Evolutionary conservation across 2,113 vertebrate species (phyloP), one percentile per base, ranked within the genome.

Genomic region (Lethenteron camtschaticum): DNA sequence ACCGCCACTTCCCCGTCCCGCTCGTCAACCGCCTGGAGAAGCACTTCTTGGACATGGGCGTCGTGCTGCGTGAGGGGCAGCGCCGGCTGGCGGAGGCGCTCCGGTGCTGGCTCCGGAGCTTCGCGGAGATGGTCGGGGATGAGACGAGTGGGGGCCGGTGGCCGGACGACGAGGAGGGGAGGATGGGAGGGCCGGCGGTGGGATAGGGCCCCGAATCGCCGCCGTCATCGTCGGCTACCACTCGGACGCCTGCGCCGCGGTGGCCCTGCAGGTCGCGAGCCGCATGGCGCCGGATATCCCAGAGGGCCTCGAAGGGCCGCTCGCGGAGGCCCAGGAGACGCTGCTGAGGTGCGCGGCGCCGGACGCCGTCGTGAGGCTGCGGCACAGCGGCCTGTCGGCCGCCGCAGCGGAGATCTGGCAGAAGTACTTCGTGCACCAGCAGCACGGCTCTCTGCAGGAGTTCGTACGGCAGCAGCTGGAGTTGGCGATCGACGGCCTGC

Each of bases 1-100:
- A 92, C 73, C 80, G 78, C 68, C 85, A 86, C 60, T 97, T 97
- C 58, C 91, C 94, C 57, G 85, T 95, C 71, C 94, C 94, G 0
- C 81, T 97, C 55, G 89, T 97, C 75, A 97, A 97, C 81, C 82
- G 94, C n/a, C 81, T 97, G 73, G 94, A 97, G 73, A 97, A 97
- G 75, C 91, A 97, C 79, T 95, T 87, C 74, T 76, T 97, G 76
- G 92, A 96, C 75, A 83, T 91, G 73, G 82, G 80, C 59, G 80
- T 80, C 1, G 78, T 82, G 71, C 77, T 85, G 68, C 75, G 74
- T 10, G 58, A 56, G n/a, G 78, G 78, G 78, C 82, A 85, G 68
- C 74, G 70, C 71, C 72, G 72, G 9, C 77, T 83, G 72, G 76
- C 79, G 14, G 24, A 68, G 20, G 76, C 78, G 73, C 78, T 85